Evolutionary conservation across 2,888 invertebrate genomes (phyloP).

Genomic region (Brachypalpus laphriformis): DNA sequence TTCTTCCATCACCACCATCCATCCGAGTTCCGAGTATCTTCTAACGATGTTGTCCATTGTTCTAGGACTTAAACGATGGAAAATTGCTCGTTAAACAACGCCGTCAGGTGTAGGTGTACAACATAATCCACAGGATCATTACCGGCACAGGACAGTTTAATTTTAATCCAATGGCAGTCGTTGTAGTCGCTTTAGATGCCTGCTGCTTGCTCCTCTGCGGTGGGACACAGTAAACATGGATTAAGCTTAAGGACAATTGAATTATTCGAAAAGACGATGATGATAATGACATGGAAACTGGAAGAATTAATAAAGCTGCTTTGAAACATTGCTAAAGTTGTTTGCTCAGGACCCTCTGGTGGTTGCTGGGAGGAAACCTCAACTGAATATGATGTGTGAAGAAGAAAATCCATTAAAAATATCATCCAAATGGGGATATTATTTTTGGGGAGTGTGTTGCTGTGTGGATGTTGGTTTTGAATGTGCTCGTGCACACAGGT

Average conservation of each 20-base stretch:
- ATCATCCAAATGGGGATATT: neutral
- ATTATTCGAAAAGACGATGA: conserved; percentile 58
- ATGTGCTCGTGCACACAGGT: neutral
- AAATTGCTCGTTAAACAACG: conserved; percentile 49
- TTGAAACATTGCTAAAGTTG: conserved; percentile 52
- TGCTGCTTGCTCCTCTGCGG: no score
- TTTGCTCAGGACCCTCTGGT: conserved; percentile 6
- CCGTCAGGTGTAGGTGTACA: conserved; percentile 45
- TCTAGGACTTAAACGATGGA: conserved; percentile 39
- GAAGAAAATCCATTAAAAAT: conserved; percentile 48
- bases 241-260: conserved; percentile 61
- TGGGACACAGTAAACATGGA: conserved; percentile 54
- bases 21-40: neutral
- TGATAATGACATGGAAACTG: conserved; percentile 51
- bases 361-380: neutral
- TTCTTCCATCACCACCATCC: neutral
- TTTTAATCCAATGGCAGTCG: conserved; percentile 46
- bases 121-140: conserved; percentile 48
- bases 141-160: conserved; percentile 36
- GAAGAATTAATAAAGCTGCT: conserved; percentile 62
- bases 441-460: neutral
- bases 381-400: conserved; percentile 52
- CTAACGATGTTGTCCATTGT: conserved; percentile 15
- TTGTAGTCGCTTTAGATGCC: neutral
- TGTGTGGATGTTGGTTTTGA: no score